Evolutionary conservation across 1,140 invertebrate genomes (phyloP), one percentile per base, ranked within the genome.

Genomic region (Atta cephalotes): DNA sequence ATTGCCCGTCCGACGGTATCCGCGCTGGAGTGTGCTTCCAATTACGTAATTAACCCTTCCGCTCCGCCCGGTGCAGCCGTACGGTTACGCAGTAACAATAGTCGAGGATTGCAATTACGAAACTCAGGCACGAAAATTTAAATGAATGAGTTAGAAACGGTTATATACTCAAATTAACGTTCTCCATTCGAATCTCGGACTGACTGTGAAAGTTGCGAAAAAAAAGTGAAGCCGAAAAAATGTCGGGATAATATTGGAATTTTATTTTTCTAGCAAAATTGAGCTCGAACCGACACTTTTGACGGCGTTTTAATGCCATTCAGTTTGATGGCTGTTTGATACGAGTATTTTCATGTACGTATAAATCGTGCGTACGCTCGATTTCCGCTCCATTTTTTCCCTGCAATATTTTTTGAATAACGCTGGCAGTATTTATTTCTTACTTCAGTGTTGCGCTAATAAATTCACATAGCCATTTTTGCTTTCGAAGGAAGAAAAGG

Each of bases 21-120:
- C 28, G 63, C 10, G 51, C 68, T 7, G 12, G 39, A 76, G 53
- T 76, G 39, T 35, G 18, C 70, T 84, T 76, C 70, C 68, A 84
- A 76, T 84, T 84, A 76, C 56, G 80, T 76, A 84, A 84, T 84
- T 84, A 84, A 84, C 80, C 56, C 70, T 84, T 60, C 71, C 31
- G 60, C 60, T 39, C 16, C 7, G 39, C n/a, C 58, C 25, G 58
- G 58, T 35, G 65, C n/a, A 12, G 21, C 25, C n/a, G 12, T 81
- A 70, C 18, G 77, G 60, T 63, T 71, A 74, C 39, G 39, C 56
- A 21, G 39, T 74, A 49, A 74, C 80, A 39, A 72, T 74, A 62
- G 18, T 18, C 49, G n/a, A 25, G 39, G 25, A 74, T 28, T 60
- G 53, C 21, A 82, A 35, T 82, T 72, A 25, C 53, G 25, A 74